Percentiles rank a stretch among this genome's conserved stretches.
These are phyloP conservation scores for Nematostella vectensis DNA, from an alignment of 92 coral and sea anemone genomes.

Conservation along the genomic window DNA sequence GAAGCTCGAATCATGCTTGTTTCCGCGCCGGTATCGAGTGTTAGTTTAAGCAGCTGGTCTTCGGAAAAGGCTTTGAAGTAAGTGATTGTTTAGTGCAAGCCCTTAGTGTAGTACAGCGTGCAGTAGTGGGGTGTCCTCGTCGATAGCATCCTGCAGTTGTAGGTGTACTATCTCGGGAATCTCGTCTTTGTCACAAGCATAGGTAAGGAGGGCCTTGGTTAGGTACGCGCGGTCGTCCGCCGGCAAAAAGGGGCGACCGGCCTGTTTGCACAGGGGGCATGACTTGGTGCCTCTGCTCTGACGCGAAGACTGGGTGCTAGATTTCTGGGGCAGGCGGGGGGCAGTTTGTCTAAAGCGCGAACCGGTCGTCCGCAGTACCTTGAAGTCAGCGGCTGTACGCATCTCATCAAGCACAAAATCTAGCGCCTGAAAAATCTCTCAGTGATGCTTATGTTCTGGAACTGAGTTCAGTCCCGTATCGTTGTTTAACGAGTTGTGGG, in stretches of 20 bases:
- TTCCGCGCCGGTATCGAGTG: slow-evolving; percentile 41
- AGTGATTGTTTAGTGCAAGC: slow-evolving; percentile 36
- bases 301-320: neutral
- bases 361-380: slow-evolving; percentile 8
- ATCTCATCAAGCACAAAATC: slow-evolving; percentile 14
- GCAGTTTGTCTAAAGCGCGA: slow-evolving; percentile 1
- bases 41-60: slow-evolving; percentile 31
- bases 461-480: slow-evolving; percentile 28
- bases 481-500: slow-evolving; percentile 41
- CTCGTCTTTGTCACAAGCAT: slow-evolving; percentile 7
- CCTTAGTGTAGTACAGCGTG: slow-evolving; percentile 19
- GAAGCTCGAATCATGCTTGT: slow-evolving; percentile 32
- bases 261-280: slow-evolving; percentile 37
- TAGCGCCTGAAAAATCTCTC: slow-evolving; percentile 22
- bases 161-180: neutral
- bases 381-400: slow-evolving; percentile 18
- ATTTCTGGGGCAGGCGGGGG: neutral
- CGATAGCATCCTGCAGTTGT: neutral
- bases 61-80: slow-evolving; percentile 30
- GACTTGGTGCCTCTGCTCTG: neutral
- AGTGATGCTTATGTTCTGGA: slow-evolving; percentile 29
- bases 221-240: slow-evolving; percentile 34
- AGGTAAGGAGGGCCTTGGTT: slow-evolving; percentile 16
- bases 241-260: slow-evolving; percentile 32
- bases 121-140: neutral